Evolutionary conservation across 2,797 vertebrate genomes (phyloP), one percentile per base, ranked within the genome.

Genomic region (Diplodus puntazzo): DNA sequence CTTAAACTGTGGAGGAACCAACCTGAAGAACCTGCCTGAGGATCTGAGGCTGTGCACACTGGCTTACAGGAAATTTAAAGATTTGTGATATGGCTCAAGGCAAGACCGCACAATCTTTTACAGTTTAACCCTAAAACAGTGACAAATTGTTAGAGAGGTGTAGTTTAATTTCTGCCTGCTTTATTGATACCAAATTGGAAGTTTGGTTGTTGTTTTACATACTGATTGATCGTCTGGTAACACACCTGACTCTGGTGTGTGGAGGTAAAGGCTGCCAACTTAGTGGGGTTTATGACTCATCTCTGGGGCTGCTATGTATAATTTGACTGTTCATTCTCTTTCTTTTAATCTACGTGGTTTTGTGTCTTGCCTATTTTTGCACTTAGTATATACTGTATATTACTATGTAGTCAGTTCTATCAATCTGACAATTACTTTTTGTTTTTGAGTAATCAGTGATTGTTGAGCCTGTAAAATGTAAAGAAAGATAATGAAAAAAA

Each of bases 61-160:
- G 49, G 20, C 76, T 61, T 16, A 69, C 46, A 75, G 75, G 77
- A 79, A 79, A 83, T 88, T 66, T 71, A 74, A 76, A 70, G 75
- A 75, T 83, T 23, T 61, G 52, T 27, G 69, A 73, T 81, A 53
- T 4, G 49, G 39, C 57, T 70, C 17, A 1, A 60, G 53, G 67
- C 58, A 52, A 71, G 17, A 73, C 6, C 3, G 4, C 13, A 23
- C 68, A 27, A 20, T 61, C 63, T 23, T 57, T 46, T 16, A 25
- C 54, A 65, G n/a, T n/a, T n/a, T n/a, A n/a, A n/a, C n/a, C n/a
- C n/a, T n/a, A n/a, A n/a, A n/a, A n/a, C n/a, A n/a, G n/a, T n/a
- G 75, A 69, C n/a, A 48, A 69, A 42, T 63, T 42, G 45, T 1
- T 50, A 43, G 27, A 45, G 43, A 42, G n/a, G 9, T 17, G 6